A percentile compares a stretch with the other conserved stretches of the same genome.
Evolutionary conservation across 1,140 invertebrate species (phyloP).

Genomic region (Uloborus diversus): DNA sequence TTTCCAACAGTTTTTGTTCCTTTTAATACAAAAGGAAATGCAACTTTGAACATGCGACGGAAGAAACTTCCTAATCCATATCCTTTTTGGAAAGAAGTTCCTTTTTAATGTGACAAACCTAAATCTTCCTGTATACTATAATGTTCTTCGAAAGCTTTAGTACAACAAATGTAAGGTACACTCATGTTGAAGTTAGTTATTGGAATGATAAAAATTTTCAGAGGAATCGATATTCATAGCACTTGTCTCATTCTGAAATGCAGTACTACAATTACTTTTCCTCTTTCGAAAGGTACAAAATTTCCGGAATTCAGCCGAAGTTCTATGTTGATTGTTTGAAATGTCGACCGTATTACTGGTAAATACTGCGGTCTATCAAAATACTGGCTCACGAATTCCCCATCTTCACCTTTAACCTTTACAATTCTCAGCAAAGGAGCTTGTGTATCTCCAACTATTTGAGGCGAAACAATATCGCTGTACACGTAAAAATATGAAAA

Average conservation of each 20-base stretch:
- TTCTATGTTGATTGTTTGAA: not conserved
- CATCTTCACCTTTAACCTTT: not conserved
- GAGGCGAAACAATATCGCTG: not conserved
- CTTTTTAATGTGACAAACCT: not conserved
- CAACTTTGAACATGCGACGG: not conserved
- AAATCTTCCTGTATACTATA: not conserved
- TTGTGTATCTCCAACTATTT: not conserved
- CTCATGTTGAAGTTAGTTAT: not conserved
- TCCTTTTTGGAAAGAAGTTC: not conserved
- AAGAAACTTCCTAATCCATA: not conserved
- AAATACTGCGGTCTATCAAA: not conserved
- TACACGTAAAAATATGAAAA: not conserved
- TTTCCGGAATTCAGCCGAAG: not conserved
- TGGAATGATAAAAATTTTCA: not conserved
- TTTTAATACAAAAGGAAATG: not conserved
- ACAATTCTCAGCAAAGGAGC: not conserved
- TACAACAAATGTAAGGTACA: not conserved
- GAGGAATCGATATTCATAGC: not conserved
- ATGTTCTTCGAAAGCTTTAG: not conserved
- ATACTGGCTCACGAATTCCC: not conserved
- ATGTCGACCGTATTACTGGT: not conserved
- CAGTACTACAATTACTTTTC: not conserved
- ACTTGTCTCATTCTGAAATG: not conserved
- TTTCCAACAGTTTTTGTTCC: not conserved
- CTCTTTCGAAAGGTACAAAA: not conserved